A percentile compares a stretch with the other conserved stretches of the same genome.
Evolutionary conservation across 2,797 vertebrate species (phyloP).

Genomic region (Halcyon leucocephala): DNA sequence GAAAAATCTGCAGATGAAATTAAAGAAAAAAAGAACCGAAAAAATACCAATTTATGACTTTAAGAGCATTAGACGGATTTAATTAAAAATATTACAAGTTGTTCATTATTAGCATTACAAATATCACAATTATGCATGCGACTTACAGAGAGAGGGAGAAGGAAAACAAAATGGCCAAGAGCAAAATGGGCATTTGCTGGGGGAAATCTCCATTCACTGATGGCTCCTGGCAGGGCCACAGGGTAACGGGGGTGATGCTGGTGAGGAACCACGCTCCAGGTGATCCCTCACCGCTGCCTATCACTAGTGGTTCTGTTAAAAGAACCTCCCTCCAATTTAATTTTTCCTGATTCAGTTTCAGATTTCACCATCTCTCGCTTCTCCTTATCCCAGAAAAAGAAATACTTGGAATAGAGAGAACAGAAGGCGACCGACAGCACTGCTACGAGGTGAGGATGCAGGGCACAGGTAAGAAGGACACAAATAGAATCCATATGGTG

Average conservation of each 20-base stretch:
- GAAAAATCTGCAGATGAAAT: conserved; percentile 66
- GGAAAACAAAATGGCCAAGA: conserved; percentile 5
- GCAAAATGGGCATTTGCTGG: neutral
- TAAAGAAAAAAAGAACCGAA: conserved; percentile 61
- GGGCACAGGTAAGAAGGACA: neutral
- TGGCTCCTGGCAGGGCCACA: neutral
- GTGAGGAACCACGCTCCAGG: neutral
- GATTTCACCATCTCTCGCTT: neutral
- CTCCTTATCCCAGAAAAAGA: neutral
- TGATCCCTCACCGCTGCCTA: neutral
- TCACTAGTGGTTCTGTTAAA: neutral
- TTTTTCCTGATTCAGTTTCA: neutral
- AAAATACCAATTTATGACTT: conserved; percentile 63
- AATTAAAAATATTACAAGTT: conserved; percentile 72
- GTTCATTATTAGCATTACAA: conserved; percentile 56
- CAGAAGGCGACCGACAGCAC: neutral
- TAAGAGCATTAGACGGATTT: conserved; percentile 64
- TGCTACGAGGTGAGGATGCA: fast-evolving
- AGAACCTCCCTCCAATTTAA: neutral
- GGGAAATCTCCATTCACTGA: neutral
- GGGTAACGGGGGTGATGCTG: neutral
- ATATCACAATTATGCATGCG: neutral
- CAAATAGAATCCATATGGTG: neutral
- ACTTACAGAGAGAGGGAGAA: neutral
- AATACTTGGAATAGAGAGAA: neutral